These are phyloP conservation scores for Heliconius ismenius DNA, from an alignment of 2,888 invertebrate genomes.

Conservation along the genomic window DNA sequence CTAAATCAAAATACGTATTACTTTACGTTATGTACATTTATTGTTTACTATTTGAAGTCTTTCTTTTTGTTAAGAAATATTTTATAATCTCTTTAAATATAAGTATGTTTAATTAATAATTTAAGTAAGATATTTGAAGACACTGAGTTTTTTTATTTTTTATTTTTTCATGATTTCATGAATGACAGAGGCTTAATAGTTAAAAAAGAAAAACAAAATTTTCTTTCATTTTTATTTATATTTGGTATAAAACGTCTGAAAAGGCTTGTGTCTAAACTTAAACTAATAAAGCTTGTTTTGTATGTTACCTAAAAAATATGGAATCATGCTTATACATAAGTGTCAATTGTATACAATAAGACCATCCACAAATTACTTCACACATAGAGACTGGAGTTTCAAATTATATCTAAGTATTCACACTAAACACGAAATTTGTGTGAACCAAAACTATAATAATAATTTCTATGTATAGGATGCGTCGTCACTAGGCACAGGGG, in stretches of 20 bases:
- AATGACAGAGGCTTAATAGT: not conserved
- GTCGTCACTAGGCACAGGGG: not conserved
- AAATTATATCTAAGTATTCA: not conserved
- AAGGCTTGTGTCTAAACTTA: constrained; percentile 57
- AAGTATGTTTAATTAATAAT: too few species aligned
- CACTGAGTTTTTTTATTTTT: too few species aligned
- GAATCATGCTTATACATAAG: constrained; percentile 16
- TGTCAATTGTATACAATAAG: constrained; percentile 7
- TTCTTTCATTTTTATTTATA: constrained; percentile 60
- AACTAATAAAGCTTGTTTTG: constrained; percentile 73
- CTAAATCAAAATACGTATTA: too few species aligned
- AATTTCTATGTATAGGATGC: not conserved
- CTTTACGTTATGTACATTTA: too few species aligned
- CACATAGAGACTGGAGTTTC: not conserved
- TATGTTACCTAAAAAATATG: constrained; percentile 47
- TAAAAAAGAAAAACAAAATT: not conserved
- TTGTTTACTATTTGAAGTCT: too few species aligned
- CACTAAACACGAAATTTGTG: not conserved
- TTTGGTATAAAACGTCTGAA: constrained; percentile 78
- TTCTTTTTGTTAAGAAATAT: too few species aligned
- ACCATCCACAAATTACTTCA: not conserved
- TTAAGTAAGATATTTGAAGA: too few species aligned
- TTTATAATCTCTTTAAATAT: too few species aligned
- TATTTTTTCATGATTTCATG: too few species aligned
- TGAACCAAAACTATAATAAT: not conserved